These are phyloP conservation scores for Hyla sarda DNA, from an alignment of 2,113 vertebrate species.

Conservation along the genomic window DNA sequence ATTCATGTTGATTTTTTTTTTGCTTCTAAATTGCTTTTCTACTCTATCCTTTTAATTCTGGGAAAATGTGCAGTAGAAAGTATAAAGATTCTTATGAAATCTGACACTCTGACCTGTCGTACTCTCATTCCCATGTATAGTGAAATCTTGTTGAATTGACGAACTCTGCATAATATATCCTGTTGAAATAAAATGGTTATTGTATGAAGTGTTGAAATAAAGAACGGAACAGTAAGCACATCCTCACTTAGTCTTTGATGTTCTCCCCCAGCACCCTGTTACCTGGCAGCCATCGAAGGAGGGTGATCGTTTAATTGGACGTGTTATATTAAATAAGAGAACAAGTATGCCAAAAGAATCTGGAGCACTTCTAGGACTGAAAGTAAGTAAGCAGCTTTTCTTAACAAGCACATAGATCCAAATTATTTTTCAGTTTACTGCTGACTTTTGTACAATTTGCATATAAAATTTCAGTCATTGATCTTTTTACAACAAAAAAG, in stretches of 20 bases:
- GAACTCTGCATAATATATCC: not conserved
- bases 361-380: conserved; percentile 91
- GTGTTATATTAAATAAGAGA: conserved; percentile 96
- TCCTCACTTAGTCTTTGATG: conserved; percentile 37
- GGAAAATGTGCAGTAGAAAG: not conserved
- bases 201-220: not conserved
- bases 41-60: not conserved
- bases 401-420: not conserved
- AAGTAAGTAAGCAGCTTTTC: conserved; percentile 76
- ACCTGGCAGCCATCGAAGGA: conserved; percentile 99
- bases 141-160: not conserved
- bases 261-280: conserved; percentile 85
- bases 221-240: not conserved
- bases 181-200: conserved; percentile 8
- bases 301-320: conserved; percentile 95
- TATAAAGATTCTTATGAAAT: not conserved
- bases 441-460: not conserved
- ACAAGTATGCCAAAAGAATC: conserved; percentile 95
- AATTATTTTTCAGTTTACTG: not conserved
- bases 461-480: too few species aligned
- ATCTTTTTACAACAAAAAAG: too few species aligned
- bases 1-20: not conserved
- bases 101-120: not conserved
- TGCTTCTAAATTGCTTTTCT: not conserved
- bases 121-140: conserved; percentile 14